These are phyloP conservation scores for Mermis nigrescens DNA, from an alignment of 2,888 invertebrate species.

Conservation along the genomic window DNA sequence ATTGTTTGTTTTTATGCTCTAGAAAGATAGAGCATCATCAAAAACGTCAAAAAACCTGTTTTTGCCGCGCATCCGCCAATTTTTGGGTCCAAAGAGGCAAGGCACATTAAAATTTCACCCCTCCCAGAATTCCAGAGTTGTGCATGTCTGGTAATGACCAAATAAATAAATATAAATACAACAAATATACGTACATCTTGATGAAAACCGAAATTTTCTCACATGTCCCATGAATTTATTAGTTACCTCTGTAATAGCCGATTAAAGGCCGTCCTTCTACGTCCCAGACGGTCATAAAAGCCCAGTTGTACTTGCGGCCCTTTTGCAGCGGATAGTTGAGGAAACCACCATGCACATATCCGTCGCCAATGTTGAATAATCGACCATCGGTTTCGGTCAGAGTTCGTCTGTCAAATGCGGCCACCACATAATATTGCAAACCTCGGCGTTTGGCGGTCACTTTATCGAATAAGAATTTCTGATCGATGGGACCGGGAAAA, in stretches of 20 bases:
- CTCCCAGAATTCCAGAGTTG: too few species aligned
- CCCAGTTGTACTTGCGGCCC: conserved; percentile 31
- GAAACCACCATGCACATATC: conserved; percentile 29
- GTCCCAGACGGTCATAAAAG: conserved; percentile 27
- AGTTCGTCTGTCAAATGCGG: conserved; percentile 28
- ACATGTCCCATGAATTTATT: not conserved
- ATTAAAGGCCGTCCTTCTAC: conserved; percentile 25
- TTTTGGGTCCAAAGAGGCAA: too few species aligned
- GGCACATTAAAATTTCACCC: too few species aligned
- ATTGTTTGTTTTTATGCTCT: too few species aligned
- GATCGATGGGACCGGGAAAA: conserved; percentile 29
- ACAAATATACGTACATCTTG: not conserved
- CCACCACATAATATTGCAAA: conserved; percentile 30
- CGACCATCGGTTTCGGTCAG: conserved; percentile 18
- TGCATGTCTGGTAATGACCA: too few species aligned
- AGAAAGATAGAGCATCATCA: too few species aligned
- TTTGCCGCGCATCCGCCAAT: too few species aligned
- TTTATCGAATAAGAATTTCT: conserved; percentile 29
- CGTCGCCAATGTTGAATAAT: conserved; percentile 26
- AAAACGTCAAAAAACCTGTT: too few species aligned
- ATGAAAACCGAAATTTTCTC: not conserved
- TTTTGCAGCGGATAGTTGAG: conserved; percentile 30
- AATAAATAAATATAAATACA: not conserved
- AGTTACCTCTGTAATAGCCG: conserved; percentile 19
- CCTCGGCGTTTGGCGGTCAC: conserved; percentile 26